Evolutionary conservation across 1,140 invertebrate species (phyloP).

Genomic region (Aphelinus atriplicis): DNA sequence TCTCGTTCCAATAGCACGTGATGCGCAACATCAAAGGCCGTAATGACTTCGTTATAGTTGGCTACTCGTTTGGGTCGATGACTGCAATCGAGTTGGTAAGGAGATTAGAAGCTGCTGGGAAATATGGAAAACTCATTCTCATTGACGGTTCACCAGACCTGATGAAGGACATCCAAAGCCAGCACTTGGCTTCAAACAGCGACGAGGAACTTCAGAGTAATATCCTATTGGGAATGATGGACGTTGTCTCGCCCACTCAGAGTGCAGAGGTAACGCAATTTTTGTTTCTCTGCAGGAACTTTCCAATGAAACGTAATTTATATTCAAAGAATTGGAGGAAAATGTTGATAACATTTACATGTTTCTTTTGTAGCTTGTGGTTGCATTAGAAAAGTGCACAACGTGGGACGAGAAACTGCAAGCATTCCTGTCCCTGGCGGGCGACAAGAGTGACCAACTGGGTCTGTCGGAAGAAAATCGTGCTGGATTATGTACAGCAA

Average conservation of each 20-base stretch:
- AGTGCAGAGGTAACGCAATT: constrained; percentile 46
- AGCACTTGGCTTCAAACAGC: constrained; percentile 40
- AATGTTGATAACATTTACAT: not conserved
- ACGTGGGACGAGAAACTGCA: constrained; percentile 61
- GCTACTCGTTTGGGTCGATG: constrained; percentile 62
- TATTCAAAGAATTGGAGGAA: too few relatives aligned
- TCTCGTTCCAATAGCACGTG: constrained; percentile 48
- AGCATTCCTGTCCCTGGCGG: constrained; percentile 37
- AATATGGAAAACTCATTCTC: constrained; percentile 55
- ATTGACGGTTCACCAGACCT: constrained; percentile 63
- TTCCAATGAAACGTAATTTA: too few relatives aligned
- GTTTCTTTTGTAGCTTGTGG: constrained; percentile 28
- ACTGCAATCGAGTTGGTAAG: constrained; percentile 60
- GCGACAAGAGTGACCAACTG: not conserved
- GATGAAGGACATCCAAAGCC: constrained; percentile 49
- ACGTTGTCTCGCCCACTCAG: constrained; percentile 34
- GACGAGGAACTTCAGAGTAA: constrained; percentile 51
- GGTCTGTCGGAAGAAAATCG: constrained; percentile 58
- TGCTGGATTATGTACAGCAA: constrained; percentile 58
- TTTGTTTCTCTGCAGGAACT: too few relatives aligned
- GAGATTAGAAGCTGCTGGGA: constrained; percentile 56
- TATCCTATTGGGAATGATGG: constrained; percentile 51
- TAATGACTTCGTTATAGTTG: constrained; percentile 59
- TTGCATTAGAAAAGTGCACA: constrained; percentile 57
- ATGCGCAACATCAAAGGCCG: constrained; percentile 50